Conservation (phyloP, 2,113 vertebrate species). For the Reinhardtius hippoglossoides region DNA sequence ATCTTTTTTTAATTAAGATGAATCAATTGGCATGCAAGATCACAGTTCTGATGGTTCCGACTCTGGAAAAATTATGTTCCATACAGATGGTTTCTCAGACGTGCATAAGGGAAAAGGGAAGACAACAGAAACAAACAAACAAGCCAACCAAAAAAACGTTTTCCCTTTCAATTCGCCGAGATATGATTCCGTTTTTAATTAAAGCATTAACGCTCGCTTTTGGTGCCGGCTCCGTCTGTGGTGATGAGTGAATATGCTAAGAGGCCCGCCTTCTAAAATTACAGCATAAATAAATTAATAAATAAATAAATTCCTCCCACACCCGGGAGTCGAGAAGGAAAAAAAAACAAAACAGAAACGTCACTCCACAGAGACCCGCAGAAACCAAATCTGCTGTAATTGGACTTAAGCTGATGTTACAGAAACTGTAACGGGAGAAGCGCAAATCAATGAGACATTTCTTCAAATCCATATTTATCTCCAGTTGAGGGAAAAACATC, state of each 20-base stretch:
- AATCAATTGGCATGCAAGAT: constrained; percentile 85
- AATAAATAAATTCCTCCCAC: constrained; percentile 58
- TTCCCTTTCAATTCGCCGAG: constrained; percentile 81
- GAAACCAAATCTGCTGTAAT: constrained; percentile 86
- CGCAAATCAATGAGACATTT: constrained; percentile 83
- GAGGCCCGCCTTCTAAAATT: constrained; percentile 73
- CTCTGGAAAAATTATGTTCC: constrained; percentile 81
- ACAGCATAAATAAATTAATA: constrained; percentile 55
- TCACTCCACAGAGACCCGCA: constrained; percentile 72
- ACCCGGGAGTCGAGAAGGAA: constrained; percentile 52
- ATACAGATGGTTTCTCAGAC: constrained; percentile 81
- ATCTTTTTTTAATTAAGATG: constrained; percentile 77
- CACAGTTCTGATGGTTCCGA: constrained; percentile 80
- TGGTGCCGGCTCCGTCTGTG: constrained; percentile 72
- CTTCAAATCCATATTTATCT: constrained; percentile 83
- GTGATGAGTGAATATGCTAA: constrained; percentile 79
- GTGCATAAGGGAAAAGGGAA: constrained; percentile 73
- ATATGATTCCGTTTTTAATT: constrained; percentile 85
- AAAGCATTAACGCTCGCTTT: constrained; percentile 80
- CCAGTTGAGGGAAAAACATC: constrained; percentile 78
- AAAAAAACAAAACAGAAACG: constrained; percentile 50
- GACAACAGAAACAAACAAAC: constrained; percentile 77
- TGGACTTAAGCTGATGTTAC: constrained; percentile 86
- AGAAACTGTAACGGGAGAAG: constrained; percentile 84
- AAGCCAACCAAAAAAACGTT: constrained; percentile 79